These are phyloP conservation scores for Bombus confusus DNA, from an alignment of 1,140 invertebrate genomes.

Conservation along the genomic window DNA sequence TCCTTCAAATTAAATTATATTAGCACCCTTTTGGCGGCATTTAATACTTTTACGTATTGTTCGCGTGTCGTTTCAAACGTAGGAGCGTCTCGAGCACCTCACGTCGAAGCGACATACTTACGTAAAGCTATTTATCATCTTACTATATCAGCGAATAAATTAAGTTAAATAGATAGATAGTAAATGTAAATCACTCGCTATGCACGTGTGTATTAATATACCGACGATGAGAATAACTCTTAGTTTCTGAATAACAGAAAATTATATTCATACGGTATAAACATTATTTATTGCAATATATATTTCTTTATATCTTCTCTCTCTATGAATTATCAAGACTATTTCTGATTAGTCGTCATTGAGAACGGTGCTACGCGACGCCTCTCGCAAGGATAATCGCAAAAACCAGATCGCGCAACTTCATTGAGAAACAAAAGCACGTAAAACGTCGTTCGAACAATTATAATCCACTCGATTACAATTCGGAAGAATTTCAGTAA, in stretches of 20 bases:
- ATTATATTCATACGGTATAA: constrained; percentile 7
- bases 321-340: constrained; percentile 13
- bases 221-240: neutral
- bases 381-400: neutral
- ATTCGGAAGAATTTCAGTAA: neutral
- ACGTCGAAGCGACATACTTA: neutral
- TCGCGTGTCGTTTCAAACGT: neutral
- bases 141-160: neutral
- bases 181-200: neutral
- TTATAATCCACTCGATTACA: neutral
- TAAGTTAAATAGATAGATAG: constrained; percentile 6
- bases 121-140: neutral
- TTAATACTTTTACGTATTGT: neutral
- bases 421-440: neutral
- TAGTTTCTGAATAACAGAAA: constrained; percentile 13
- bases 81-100: neutral
- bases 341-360: constrained; percentile 12
- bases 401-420: neutral
- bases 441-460: neutral
- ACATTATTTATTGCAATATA: constrained; percentile 25
- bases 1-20: constrained; percentile 15
- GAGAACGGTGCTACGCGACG: neutral
- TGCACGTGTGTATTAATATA: neutral
- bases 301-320: constrained; percentile 6
- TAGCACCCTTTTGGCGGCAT: constrained; percentile 34